A percentile compares a stretch with the other conserved stretches of the same genome.
Conservation (phyloP, 1,140 invertebrate species). For the Papilio dardanus region DNA sequence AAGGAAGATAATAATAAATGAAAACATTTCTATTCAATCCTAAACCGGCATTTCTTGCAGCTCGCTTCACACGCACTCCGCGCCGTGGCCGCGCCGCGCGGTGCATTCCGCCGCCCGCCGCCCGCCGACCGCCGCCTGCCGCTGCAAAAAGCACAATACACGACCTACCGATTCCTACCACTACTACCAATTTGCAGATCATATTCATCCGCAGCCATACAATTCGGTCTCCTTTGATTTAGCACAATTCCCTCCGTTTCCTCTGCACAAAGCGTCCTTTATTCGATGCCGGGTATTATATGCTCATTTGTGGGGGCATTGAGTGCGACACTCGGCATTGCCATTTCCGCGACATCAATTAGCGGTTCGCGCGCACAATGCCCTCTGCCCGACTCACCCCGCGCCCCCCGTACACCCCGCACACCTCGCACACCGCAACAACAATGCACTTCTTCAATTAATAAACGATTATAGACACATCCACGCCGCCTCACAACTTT, state of each 20-base stretch:
- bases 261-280: slow-evolving; percentile 56
- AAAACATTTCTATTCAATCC: neutral
- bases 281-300: slow-evolving; percentile 59
- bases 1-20: slow-evolving; percentile 36
- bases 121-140: neutral
- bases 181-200: slow-evolving; percentile 63
- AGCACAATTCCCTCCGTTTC: slow-evolving; percentile 57
- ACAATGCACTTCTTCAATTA: slow-evolving; percentile 34
- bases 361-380: slow-evolving; percentile 45
- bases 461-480: slow-evolving; percentile 30
- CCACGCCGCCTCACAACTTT: slow-evolving; percentile 4
- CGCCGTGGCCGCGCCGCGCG: neutral
- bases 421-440: slow-evolving; percentile 20
- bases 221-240: slow-evolving; percentile 62
- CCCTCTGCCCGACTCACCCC: neutral
- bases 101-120: neutral
- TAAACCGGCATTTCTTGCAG: neutral
- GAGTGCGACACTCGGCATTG: slow-evolving; percentile 58
- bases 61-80: slow-evolving; percentile 2
- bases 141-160: slow-evolving; percentile 30
- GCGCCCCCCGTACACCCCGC: too few species aligned
- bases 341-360: slow-evolving; percentile 62
- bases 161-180: slow-evolving; percentile 54
- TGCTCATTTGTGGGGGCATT: slow-evolving; percentile 63
- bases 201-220: slow-evolving; percentile 57